phyloP scores from a whole-genome alignment of 2,113 vertebrate genomes.

The Chunga burmeisteri region DNA sequence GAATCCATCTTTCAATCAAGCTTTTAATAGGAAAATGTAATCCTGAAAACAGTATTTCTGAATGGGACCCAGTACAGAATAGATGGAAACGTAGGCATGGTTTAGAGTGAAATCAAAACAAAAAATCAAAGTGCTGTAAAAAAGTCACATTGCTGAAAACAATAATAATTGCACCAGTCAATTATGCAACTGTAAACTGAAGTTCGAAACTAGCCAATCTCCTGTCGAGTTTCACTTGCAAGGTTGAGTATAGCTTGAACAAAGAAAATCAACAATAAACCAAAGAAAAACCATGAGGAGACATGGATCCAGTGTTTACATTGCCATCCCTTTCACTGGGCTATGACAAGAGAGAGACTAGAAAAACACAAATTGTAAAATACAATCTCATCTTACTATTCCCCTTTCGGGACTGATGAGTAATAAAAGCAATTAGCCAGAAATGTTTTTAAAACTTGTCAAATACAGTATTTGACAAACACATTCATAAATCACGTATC shows the following conservation, averaged over 20 bases:
- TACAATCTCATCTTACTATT: neutral
- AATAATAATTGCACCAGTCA: neutral
- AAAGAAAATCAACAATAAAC: neutral
- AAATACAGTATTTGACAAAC: slow-evolving; percentile 46
- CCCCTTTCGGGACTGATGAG: slow-evolving; percentile 7
- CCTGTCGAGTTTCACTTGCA: neutral
- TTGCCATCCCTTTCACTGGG: neutral
- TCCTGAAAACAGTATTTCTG: neutral
- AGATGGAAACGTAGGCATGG: neutral
- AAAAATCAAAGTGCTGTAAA: neutral
- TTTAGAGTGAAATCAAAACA: neutral
- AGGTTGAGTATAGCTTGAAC: neutral
- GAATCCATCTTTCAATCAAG: slow-evolving; percentile 14
- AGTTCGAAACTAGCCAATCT: neutral
- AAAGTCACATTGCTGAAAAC: neutral
- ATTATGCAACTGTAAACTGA: neutral
- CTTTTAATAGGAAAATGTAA: neutral
- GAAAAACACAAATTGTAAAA: neutral
- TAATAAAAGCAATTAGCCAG: slow-evolving; percentile 53
- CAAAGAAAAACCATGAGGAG: neutral
- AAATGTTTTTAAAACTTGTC: slow-evolving; percentile 53
- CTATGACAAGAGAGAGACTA: neutral
- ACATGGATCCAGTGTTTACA: neutral
- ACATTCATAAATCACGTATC: slow-evolving; percentile 17
- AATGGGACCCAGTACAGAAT: neutral